Percentiles rank a stretch among this genome's conserved stretches.
These are phyloP conservation scores for Lasioglossum morio DNA, from an alignment of 2,888 invertebrate species.

Conservation along the genomic window DNA sequence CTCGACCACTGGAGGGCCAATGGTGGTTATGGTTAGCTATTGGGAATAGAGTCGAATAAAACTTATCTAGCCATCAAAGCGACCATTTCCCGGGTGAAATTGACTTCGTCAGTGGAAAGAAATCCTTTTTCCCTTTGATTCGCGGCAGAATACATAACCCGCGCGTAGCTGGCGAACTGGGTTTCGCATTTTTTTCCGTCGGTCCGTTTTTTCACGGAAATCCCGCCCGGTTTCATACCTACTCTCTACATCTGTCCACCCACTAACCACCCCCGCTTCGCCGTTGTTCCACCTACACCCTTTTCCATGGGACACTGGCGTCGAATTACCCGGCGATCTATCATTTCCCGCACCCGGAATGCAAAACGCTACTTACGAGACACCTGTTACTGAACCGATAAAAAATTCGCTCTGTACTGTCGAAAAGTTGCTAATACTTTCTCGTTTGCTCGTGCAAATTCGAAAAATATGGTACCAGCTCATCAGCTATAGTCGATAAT, in stretches of 20 bases:
- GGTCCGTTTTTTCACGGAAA: conserved; percentile 37
- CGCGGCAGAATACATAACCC: conserved; percentile 14
- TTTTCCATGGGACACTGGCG: conserved; percentile 44
- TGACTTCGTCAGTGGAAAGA: conserved; percentile 30
- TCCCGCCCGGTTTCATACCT: conserved; percentile 25
- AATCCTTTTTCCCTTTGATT: conserved; percentile 10
- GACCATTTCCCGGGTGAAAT: conserved; percentile 14
- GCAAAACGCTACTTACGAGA: conserved; percentile 63
- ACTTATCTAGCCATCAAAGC: conserved; percentile 13
- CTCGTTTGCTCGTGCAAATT: not conserved
- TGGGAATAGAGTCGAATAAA: not conserved
- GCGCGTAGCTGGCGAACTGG: not conserved
- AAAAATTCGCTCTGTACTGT: conserved; percentile 32
- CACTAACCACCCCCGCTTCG: not conserved
- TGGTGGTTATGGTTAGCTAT: not conserved
- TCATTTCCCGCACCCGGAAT: conserved; percentile 53
- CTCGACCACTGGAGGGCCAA: not conserved
- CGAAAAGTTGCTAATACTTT: not conserved
- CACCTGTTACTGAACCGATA: conserved; percentile 61
- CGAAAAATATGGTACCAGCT: not conserved
- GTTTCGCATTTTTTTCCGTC: conserved; percentile 40
- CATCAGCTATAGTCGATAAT: not conserved
- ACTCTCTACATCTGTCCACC: conserved; percentile 27
- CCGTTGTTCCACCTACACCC: conserved; percentile 10
- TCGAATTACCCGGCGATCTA: conserved; percentile 61